Percentiles rank a stretch among this genome's conserved stretches.
Evolutionary conservation across 35 echinoderm and acorn worm species (phyloP).

Genomic region (Lytechinus variegatus): DNA sequence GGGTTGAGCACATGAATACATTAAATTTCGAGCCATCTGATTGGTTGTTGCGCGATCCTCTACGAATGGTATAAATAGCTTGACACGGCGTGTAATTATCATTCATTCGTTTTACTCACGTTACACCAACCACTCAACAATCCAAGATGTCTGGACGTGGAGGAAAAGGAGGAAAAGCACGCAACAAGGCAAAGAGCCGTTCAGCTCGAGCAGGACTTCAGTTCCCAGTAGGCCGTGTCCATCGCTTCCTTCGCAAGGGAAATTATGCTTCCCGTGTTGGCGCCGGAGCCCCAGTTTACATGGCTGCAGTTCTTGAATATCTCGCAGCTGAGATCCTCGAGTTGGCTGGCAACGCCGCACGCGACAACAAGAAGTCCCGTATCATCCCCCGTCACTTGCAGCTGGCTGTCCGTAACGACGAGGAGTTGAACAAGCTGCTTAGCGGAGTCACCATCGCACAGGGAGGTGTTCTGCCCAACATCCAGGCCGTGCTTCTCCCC

Average conservation of each 20-base stretch:
- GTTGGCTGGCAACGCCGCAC: constrained; percentile 86
- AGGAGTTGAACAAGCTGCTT: constrained; percentile 79
- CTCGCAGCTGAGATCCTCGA: constrained; percentile 83
- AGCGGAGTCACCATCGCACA: constrained; percentile 76
- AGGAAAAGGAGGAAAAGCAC: constrained; percentile 33
- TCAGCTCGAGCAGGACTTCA: constrained; percentile 76
- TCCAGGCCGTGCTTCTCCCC: constrained; percentile 78
- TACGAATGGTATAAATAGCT: background rate
- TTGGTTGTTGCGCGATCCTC: background rate
- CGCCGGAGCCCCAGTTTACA: constrained; percentile 69
- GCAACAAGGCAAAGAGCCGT: constrained; percentile 63
- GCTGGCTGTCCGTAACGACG: constrained; percentile 84
- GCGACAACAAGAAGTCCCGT: constrained; percentile 87
- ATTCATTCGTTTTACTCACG: background rate
- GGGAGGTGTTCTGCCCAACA: constrained; percentile 80
- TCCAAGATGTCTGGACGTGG: constrained; percentile 21
- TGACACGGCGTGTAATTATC: background rate
- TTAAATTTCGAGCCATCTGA: background rate
- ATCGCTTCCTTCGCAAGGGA: constrained; percentile 75
- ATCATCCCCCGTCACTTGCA: constrained; percentile 87
- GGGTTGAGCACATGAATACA: background rate
- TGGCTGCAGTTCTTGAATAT: constrained; percentile 75
- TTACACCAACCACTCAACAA: background rate
- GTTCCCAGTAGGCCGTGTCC: constrained; percentile 72
- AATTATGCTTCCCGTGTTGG: constrained; percentile 68